Base-by-base conservation (phyloP, 2,797 vertebrate species). In the Crenichthys baileyi region DNA sequence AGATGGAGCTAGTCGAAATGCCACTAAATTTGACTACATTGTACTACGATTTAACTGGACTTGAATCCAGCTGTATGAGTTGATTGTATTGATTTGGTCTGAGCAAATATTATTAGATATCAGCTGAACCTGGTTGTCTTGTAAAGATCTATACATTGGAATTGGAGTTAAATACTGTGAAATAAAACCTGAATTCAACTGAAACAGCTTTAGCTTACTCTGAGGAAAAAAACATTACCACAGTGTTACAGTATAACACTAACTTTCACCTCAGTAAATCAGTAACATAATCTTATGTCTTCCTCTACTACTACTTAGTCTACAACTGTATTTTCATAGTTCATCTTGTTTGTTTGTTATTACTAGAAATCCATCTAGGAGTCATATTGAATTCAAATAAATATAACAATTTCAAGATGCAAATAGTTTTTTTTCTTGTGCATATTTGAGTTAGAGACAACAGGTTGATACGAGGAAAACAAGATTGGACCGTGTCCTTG, bases 401-500 rank as follows among this genome's bases (percentile, higher is more conserved):
- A 71, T 63, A 26, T 46, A 72, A 77, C 78, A 72, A 68, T 81
- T 76, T 53, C 67, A 4, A 0, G 5, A 51, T 53, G 70, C 29
- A 55, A 18, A 46, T 44, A 39, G 36, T 75, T 36, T 24, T 68
- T 72, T 58, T 63, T 31, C 26, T 20, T 41, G 24, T 87, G 72
- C 39, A 71, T 84, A 85, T 79, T 60, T 70, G 50, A 76, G n/a
- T 77, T 68, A 22, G 63, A 50, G 68, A 2, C 24, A 82, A 84
- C 71, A 36, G 73, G 78, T 72, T 73, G 71, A 81, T 73, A 79
- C 61, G 72, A 72, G 78, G 58, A 67, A 72, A 77, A 83, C 50
- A 79, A 76, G 31, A 18, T 72, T 75, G 75, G n/a, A 75, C 63
- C 12, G 70, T 78, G 89, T 93, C 92, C 91, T 76, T 79, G 84